Evolutionary conservation across 2,797 vertebrate genomes (phyloP), one percentile per base, ranked within the genome.

Genomic region (Muraenolepis orangiensis): DNA sequence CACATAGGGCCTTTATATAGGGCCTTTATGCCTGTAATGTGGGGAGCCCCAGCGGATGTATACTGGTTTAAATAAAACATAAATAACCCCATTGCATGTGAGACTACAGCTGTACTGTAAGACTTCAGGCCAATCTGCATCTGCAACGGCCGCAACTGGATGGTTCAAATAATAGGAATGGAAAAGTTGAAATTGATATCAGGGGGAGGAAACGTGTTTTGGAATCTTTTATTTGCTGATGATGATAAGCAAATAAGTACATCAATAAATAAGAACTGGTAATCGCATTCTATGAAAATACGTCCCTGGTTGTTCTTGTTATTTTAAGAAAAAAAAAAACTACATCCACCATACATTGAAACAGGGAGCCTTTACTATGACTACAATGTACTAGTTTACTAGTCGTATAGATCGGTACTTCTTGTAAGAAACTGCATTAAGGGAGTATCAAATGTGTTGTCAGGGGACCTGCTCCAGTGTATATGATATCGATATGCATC

Each of bases 1-100:
- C 72, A 88, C 80, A 83, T 79, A 78, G 67, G 73, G 77, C 72
- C 80, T 90, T 90, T 91, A 88, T 88, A n/a, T n/a, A n/a, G n/a
- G n/a, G 70, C 61, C 29, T 6, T 16, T 31, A n/a, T n/a, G n/a
- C n/a, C n/a, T n/a, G n/a, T 18, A 18, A 13, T 66, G 2, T 6
- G 64, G 26, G 64, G 64, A 66, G 64, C 26, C 64, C 64, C 64
- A 57, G 10, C 51, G 2, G 26, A 64, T 64, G n/a, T 23, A 26
- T 23, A 61, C 46, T n/a, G 1, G 10, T 64, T 26, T 11, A 64
- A 64, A 64, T 64, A 26, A 64, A 1, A 64, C 57, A 64, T 3
- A 16, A 26, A 26, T 64, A 64, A 26, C 23, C 2, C n/a, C 12
- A 64, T 0, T 64, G 23, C 10, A 57, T 57, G 57, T 26, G 57